Percentiles rank a stretch among this genome's conserved stretches.
These are phyloP conservation scores for Pagetopsis macropterus DNA, from an alignment of 2,797 vertebrate species.

Conservation along the genomic window DNA sequence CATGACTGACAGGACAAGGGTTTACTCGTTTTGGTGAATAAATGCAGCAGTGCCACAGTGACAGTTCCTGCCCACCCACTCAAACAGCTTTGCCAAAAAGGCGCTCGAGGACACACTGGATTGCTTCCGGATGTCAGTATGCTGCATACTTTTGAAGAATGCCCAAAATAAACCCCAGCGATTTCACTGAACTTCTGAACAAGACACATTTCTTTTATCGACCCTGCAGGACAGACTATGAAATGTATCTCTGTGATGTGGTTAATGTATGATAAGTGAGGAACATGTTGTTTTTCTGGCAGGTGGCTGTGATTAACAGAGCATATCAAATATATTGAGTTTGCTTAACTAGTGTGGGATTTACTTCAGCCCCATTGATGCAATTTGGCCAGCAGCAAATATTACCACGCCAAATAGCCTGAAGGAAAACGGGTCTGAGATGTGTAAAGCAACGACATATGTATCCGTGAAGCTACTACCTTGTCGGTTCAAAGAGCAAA, in stretches of 20 bases:
- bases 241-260: slow-evolving; percentile 32
- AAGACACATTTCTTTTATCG: neutral
- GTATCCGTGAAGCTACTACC: slow-evolving; percentile 57
- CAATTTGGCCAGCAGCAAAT: slow-evolving; percentile 46
- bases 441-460: slow-evolving; percentile 53
- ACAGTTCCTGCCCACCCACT: slow-evolving; percentile 73
- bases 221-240: neutral
- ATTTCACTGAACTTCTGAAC: slow-evolving; percentile 17
- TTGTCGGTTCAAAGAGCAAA: slow-evolving; percentile 33
- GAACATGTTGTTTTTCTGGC: slow-evolving; percentile 45
- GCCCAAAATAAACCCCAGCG: slow-evolving; percentile 39
- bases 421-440: slow-evolving; percentile 47
- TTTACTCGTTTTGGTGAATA: slow-evolving; percentile 60
- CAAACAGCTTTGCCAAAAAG: slow-evolving; percentile 54
- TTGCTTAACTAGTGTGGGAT: slow-evolving; percentile 21
- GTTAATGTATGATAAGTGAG: slow-evolving; percentile 32
- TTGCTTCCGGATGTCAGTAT: slow-evolving; percentile 59
- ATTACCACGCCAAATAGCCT: slow-evolving; percentile 39
- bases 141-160: slow-evolving; percentile 41
- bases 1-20: slow-evolving; percentile 71
- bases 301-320: slow-evolving; percentile 54
- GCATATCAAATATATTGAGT: slow-evolving; percentile 36
- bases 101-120: slow-evolving; percentile 51
- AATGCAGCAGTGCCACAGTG: slow-evolving; percentile 58
- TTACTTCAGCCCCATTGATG: slow-evolving; percentile 33